Percentiles rank a stretch among this genome's conserved stretches.
Conservation (phyloP, 1,140 invertebrate species). For the Micrasema minimum region DNA sequence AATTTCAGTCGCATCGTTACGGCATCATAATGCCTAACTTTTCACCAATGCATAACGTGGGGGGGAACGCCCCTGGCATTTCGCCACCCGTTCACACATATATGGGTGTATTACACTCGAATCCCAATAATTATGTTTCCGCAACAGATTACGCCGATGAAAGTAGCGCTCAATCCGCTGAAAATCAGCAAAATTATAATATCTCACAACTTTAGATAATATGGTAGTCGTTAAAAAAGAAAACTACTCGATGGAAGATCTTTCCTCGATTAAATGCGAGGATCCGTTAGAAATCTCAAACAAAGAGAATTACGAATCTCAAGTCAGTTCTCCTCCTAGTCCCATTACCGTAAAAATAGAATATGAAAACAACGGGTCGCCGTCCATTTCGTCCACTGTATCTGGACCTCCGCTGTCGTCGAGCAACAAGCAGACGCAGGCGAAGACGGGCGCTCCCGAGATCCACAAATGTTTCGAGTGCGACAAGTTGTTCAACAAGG, state of each 20-base stretch:
- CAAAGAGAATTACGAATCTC: constrained; percentile 65
- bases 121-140: constrained; percentile 37
- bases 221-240: constrained; percentile 26
- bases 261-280: constrained; percentile 45
- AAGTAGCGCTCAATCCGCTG: constrained; percentile 52
- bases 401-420: constrained; percentile 60
- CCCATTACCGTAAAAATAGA: constrained; percentile 64
- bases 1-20: constrained; percentile 70
- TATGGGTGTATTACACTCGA: constrained; percentile 56
- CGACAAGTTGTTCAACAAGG: constrained; percentile 85
- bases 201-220: constrained; percentile 47
- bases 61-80: constrained; percentile 74
- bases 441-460: constrained; percentile 58
- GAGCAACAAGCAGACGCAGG: constrained; percentile 60
- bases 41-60: constrained; percentile 73
- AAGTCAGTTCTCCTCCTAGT: constrained; percentile 64
- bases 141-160: constrained; percentile 44
- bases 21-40: constrained; percentile 67
- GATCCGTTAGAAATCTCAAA: constrained; percentile 60
- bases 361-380: constrained; percentile 60
- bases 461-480: constrained; percentile 83
- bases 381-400: constrained; percentile 61
- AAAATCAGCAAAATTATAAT: constrained; percentile 54
- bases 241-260: background rate
- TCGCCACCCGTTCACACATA: constrained; percentile 65